Evolutionary conservation across 2,797 vertebrate species (phyloP).

Genomic region (Lepilemur septentrionalis): DNA sequence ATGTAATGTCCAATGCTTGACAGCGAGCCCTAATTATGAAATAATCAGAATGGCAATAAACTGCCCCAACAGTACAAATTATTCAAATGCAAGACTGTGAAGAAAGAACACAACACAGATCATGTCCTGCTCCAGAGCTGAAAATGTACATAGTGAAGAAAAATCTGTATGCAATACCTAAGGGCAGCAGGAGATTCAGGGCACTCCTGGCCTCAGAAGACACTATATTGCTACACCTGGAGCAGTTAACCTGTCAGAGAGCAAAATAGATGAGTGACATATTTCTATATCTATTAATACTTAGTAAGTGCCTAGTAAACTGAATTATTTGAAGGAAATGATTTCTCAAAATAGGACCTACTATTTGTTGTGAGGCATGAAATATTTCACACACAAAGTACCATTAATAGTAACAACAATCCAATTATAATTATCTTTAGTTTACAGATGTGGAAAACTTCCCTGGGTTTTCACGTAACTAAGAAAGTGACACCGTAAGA

Average conservation of each 20-base stretch:
- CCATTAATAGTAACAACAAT: neutral
- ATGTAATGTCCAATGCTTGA: neutral
- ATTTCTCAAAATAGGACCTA: neutral
- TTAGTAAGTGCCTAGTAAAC: neutral
- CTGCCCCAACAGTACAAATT: neutral
- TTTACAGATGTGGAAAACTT: neutral
- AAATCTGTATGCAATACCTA: neutral
- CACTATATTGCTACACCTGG: neutral
- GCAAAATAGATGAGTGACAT: neutral
- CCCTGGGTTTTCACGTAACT: neutral
- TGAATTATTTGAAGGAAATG: neutral
- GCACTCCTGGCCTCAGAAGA: neutral
- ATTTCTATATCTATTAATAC: neutral
- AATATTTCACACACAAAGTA: neutral
- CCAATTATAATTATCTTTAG: neutral
- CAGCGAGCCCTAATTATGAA: constrained; percentile 25
- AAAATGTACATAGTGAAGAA: neutral
- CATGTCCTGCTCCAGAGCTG: neutral
- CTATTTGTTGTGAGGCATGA: neutral
- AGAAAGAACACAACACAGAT: neutral
- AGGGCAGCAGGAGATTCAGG: neutral
- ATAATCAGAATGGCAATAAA: neutral
- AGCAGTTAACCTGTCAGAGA: neutral
- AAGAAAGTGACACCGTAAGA: neutral
- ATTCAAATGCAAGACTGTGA: neutral